These are phyloP conservation scores for Amphibalanus amphitrite DNA, from an alignment of 1,140 invertebrate species.

Conservation along the genomic window DNA sequence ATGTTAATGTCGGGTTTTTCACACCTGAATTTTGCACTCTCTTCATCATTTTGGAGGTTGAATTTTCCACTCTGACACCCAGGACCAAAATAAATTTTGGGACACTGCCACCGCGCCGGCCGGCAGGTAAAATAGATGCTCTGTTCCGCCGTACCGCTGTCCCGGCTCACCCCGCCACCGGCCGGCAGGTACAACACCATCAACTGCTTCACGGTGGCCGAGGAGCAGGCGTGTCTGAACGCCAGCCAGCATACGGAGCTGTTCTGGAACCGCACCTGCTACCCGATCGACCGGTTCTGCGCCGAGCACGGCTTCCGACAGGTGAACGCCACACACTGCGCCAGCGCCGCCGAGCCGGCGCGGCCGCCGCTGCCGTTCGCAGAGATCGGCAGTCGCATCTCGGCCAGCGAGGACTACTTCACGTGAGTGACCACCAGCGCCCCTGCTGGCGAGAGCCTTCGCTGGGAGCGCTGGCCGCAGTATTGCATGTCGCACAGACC, in stretches of 20 bases:
- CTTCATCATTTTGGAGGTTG: too few relatives aligned
- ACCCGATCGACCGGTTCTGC: constrained; percentile 35
- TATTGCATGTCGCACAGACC: too few relatives aligned
- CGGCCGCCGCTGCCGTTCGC: constrained; percentile 15
- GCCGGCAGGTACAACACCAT: neutral
- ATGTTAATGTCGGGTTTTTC: too few relatives aligned
- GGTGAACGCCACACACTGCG: constrained; percentile 23
- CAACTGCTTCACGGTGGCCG: neutral
- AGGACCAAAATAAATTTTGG: too few relatives aligned
- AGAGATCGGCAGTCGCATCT: constrained; percentile 34
- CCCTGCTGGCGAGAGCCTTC: too few relatives aligned
- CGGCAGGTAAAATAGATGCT: too few relatives aligned
- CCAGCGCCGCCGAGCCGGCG: neutral
- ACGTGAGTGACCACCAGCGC: constrained; percentile 74
- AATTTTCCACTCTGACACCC: too few relatives aligned
- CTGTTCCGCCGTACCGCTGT: too few relatives aligned
- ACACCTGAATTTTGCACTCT: too few relatives aligned
- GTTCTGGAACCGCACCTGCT: constrained; percentile 13
- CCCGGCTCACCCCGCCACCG: too few relatives aligned
- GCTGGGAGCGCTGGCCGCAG: too few relatives aligned
- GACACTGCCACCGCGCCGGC: too few relatives aligned
- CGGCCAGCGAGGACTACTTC: constrained; percentile 74
- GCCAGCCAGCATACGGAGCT: neutral
- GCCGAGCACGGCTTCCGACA: constrained; percentile 64
- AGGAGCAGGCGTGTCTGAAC: neutral